Evolutionary conservation across 2,113 vertebrate genomes (phyloP).

Genomic region (Corynorhinus townsendii): DNA sequence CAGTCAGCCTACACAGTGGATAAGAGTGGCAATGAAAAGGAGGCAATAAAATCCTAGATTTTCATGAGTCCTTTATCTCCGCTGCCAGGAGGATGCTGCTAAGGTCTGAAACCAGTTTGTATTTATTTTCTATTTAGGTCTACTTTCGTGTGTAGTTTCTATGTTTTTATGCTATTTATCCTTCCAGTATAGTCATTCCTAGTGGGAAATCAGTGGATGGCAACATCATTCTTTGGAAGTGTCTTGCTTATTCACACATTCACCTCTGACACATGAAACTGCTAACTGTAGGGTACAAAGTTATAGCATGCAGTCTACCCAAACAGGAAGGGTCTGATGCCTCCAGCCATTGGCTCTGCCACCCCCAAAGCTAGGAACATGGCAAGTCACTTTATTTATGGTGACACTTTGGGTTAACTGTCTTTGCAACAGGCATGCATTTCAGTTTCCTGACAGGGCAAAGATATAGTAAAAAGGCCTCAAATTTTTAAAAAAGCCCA

Average conservation of each 20-base stretch:
- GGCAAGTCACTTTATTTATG: background rate
- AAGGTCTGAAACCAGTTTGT: background rate
- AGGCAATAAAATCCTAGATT: background rate
- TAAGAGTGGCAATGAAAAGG: background rate
- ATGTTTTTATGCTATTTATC: background rate
- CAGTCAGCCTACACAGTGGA: background rate
- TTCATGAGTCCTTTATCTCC: background rate
- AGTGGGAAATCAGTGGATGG: background rate
- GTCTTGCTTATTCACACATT: background rate
- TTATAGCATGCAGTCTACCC: background rate
- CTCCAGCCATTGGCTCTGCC: background rate
- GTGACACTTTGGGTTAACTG: background rate
- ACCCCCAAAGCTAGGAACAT: background rate
- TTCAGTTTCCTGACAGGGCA: background rate
- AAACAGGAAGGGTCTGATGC: background rate
- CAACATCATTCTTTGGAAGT: background rate
- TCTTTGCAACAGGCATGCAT: background rate
- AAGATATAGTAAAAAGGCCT: background rate
- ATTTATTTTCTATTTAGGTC: background rate
- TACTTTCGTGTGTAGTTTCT: background rate
- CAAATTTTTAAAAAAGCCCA: background rate
- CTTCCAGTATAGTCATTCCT: background rate
- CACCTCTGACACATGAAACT: background rate
- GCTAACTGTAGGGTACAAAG: background rate
- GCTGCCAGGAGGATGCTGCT: background rate